phyloP scores from a whole-genome alignment of 2,113 vertebrate genomes.

The Formicarius rufipectus region DNA sequence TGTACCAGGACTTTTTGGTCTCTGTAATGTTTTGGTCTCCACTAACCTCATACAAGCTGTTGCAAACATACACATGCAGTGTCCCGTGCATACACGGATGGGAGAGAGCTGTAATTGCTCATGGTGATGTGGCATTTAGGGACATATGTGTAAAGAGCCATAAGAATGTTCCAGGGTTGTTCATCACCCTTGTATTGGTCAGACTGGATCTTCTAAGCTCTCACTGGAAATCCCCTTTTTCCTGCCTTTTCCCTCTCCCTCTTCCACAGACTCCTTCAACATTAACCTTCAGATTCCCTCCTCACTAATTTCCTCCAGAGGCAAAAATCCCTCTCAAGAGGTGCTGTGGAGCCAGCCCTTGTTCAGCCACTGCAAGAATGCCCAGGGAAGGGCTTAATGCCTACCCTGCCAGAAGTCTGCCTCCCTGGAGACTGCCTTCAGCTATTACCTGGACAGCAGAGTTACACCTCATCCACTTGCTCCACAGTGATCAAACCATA shows the following conservation, averaged over 20 bases:
- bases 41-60: not conserved
- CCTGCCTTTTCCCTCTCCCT: not conserved
- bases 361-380: not conserved
- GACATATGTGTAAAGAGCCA: not conserved
- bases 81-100: not conserved
- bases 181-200: not conserved
- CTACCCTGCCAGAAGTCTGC: not conserved
- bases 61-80: not conserved
- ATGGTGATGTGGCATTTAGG: rapidly evolving
- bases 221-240: not conserved
- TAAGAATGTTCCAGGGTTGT: not conserved
- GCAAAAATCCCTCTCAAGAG: not conserved
- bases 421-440: not conserved
- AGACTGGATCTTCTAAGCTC: not conserved
- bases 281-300: not conserved
- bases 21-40: rapidly evolving
- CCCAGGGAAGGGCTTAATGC: not conserved
- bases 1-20: not conserved
- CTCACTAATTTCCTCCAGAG: not conserved
- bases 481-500: not conserved
- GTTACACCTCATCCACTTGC: not conserved
- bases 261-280: not conserved
- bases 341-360: not conserved
- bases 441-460: not conserved
- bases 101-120: not conserved